Base-by-base conservation (phyloP, 2,888 invertebrate species). In the Pandemis corylana region DNA sequence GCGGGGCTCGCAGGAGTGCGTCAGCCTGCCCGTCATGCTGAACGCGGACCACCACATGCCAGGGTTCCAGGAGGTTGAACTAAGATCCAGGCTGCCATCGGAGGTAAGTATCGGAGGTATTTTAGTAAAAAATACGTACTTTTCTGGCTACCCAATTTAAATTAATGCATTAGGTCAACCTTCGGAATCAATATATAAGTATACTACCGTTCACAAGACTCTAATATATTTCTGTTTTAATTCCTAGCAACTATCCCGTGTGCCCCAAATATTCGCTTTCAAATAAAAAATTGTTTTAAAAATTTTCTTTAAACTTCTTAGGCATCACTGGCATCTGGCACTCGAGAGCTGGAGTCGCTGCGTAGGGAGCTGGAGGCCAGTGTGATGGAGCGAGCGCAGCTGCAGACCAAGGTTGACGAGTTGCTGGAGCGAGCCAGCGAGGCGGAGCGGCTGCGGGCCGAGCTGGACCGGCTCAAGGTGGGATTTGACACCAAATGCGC, bases 381-480 rank as follows among this genome's bases (percentile, higher is more conserved):
- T 89, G 93, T 94, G 41, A 95, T 95, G 90, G 96, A 96, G 88
- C 96, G 96, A 80, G 93, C 95, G 63, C 95, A 95, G 82, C 90
- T 97, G 82, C 96, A 96, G 85, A 87, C 95, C 77, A 94, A 94
- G 80, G 94, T 96, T 42, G 92, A 93, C 62, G 96, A 97, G 84
- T 87, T 97, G 81, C 88, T 96, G 82, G 96, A 96, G 82, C 95
- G 96, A 81, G 96, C 96, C 76, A 95, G 95, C 69, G 97, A 97
- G 85, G 95, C 97, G 75, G 95, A 96, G 77, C 93, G 95, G 79
- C 91, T 97, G 72, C 95, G 96, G 80, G 95, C 95, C 74, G 97
- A 97, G 89, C 95, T 97, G 80, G 95, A 95, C 59, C 95, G 96
- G 80, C 89, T 97, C 81, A 97, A 97, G 95, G 96, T 97, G 83